These are phyloP conservation scores for Tenthredo scrophulariae DNA, from an alignment of 2,888 invertebrate genomes.

Conservation along the genomic window DNA sequence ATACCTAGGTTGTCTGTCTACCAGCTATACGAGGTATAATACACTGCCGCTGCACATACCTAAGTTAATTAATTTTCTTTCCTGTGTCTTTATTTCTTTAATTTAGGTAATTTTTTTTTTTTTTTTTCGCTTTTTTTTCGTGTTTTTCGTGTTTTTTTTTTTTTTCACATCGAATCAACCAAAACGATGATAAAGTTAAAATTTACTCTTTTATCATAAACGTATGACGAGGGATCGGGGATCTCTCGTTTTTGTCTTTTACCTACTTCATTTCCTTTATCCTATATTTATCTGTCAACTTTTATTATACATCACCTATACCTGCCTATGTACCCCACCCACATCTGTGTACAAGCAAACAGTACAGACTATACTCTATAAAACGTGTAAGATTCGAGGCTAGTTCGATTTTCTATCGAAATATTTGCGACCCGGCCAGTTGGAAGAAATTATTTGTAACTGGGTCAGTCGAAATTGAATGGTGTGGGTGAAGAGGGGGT, in stretches of 20 bases:
- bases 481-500: not conserved
- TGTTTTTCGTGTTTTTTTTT: too few relatives aligned
- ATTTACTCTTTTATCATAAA: too few relatives aligned
- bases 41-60: not conserved
- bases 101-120: not conserved
- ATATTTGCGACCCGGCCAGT: slow-evolving; percentile 45
- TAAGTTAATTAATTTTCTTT: not conserved
- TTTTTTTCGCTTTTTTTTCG: too few relatives aligned
- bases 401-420: slow-evolving; percentile 41
- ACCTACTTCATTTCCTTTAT: not conserved
- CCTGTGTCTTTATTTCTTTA: too few relatives aligned
- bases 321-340: not conserved
- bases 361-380: not conserved
- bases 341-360: not conserved
- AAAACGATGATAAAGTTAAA: not conserved
- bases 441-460: slow-evolving; percentile 51
- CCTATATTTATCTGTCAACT: not conserved
- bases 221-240: accelerated
- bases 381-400: not conserved
- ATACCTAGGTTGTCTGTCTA: not conserved
- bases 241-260: not conserved
- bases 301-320: not conserved
- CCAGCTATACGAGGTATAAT: not conserved
- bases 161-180: not conserved
- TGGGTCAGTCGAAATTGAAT: slow-evolving; percentile 48